Evolutionary conservation across 2,797 vertebrate genomes (phyloP).

Genomic region (Oceanodroma leucorhoa): DNA sequence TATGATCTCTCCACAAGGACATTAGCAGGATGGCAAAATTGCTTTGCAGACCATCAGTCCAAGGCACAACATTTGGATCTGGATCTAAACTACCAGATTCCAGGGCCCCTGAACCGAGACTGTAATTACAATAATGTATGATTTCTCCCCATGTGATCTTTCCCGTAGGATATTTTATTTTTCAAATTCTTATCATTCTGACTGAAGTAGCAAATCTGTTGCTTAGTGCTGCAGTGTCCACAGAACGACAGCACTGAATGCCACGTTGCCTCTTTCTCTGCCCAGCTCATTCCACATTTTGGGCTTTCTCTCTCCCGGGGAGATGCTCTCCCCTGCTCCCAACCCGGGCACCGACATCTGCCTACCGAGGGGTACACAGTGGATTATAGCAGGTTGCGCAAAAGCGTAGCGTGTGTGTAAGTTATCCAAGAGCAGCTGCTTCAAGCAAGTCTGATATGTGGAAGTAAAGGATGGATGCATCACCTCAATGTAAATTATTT

Average conservation of each 20-base stretch:
- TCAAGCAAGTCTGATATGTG: background rate
- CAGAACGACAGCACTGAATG: background rate
- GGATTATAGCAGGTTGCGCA: background rate
- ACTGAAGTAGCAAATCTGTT: background rate
- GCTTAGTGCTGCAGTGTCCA: accelerated
- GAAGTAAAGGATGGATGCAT: background rate
- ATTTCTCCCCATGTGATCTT: background rate
- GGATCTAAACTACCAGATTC: background rate
- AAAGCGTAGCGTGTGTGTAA: background rate
- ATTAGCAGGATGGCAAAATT: background rate
- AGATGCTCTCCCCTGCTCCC: background rate
- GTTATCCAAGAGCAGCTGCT: background rate
- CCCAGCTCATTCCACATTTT: background rate
- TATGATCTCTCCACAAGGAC: background rate
- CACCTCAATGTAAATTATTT: background rate
- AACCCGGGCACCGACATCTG: background rate
- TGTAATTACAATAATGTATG: background rate
- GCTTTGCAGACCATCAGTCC: background rate
- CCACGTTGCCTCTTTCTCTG: background rate
- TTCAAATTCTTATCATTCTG: background rate
- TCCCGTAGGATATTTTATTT: background rate
- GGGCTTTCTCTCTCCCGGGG: background rate
- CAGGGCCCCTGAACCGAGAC: background rate
- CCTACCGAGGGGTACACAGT: accelerated
- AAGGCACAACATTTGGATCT: background rate